Evolutionary conservation across 2,797 vertebrate species (phyloP).

Genomic region (Halcyon badia): DNA sequence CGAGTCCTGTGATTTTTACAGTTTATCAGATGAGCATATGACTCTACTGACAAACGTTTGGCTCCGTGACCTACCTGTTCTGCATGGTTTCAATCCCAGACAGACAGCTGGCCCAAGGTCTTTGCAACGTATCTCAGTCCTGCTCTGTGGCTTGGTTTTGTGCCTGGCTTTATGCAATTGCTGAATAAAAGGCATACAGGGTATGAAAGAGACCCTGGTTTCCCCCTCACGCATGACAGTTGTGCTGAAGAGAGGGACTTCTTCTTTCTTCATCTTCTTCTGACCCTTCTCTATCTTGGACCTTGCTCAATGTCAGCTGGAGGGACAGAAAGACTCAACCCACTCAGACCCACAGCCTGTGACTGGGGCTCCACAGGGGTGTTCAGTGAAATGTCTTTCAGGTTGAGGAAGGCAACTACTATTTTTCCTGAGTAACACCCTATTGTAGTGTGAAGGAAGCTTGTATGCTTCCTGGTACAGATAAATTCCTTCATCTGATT

Average conservation of each 20-base stretch:
- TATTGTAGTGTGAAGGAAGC: background rate
- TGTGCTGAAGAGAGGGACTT: background rate
- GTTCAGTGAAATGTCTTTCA: background rate
- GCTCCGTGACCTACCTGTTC: background rate
- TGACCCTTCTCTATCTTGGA: background rate
- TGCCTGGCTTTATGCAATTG: background rate
- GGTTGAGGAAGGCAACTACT: background rate
- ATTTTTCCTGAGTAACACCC: background rate
- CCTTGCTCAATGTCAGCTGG: background rate
- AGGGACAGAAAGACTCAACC: background rate
- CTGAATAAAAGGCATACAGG: background rate
- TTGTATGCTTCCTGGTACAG: background rate
- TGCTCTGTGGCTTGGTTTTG: background rate
- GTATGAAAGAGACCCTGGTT: background rate
- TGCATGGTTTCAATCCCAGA: background rate
- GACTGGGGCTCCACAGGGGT: fast-evolving
- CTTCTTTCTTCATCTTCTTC: background rate
- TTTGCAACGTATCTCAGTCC: background rate
- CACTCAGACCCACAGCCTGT: background rate
- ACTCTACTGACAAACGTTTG: background rate
- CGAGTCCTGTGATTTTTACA: background rate
- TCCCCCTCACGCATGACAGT: background rate
- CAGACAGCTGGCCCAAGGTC: background rate
- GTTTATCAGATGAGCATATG: background rate
- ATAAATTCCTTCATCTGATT: background rate